A percentile compares a stretch with the other conserved stretches of the same genome.
Evolutionary conservation across 1,140 invertebrate genomes (phyloP).

Genomic region (Calliopsis andreniformis): DNA sequence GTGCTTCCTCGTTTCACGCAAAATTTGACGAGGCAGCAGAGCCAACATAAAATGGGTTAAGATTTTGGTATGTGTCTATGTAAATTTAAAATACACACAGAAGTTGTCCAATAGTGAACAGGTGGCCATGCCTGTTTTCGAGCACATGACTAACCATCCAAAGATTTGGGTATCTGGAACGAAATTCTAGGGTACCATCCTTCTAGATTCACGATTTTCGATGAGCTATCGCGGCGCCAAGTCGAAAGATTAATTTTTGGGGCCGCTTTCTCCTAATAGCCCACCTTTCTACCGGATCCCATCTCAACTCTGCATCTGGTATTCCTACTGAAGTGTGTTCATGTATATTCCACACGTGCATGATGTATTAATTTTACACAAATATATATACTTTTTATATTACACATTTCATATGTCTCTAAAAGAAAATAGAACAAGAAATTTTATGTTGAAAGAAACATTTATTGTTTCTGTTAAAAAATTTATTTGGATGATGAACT

Average conservation of each 20-base stretch:
- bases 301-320: slow-evolving; percentile 12
- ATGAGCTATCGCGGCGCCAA: slow-evolving; percentile 20
- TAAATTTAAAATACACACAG: slow-evolving; percentile 32
- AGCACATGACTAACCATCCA: slow-evolving; percentile 3
- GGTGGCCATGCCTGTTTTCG: slow-evolving; percentile 3
- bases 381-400: no score
- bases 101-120: neutral
- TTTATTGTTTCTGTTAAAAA: no score
- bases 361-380: neutral
- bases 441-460: no score
- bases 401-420: no score
- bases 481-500: no score
- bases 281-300: slow-evolving; percentile 58
- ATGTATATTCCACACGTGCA: no score
- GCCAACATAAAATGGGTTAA: slow-evolving; percentile 5
- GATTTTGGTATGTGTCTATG: slow-evolving; percentile 31
- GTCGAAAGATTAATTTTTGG: slow-evolving; percentile 70
- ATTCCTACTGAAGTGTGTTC: neutral
- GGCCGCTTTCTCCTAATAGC: slow-evolving; percentile 77
- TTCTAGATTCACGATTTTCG: slow-evolving; percentile 37
- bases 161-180: slow-evolving; percentile 74
- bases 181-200: slow-evolving; percentile 70
- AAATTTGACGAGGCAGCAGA: neutral
- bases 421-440: no score
- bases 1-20: no score